Base-by-base conservation (phyloP, 2,113 vertebrate species). In the Thryonomys swinderianus region DNA sequence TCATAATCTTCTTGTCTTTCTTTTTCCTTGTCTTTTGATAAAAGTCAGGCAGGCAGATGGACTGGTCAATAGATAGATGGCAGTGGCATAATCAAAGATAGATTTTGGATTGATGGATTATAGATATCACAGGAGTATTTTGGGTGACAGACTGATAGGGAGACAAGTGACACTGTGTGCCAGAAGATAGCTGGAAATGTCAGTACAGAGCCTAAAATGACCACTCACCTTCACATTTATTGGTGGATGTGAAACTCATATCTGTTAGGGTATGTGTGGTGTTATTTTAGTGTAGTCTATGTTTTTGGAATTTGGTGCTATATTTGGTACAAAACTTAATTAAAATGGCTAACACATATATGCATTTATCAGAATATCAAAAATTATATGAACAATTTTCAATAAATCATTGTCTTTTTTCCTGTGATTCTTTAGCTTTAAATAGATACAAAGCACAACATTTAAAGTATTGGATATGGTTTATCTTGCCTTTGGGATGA, bases 201-300 rank as follows among this genome's bases (percentile, higher is more conserved):
- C 6, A 16, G 37, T 6, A 57, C 21, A 21, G 2, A 37, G 53
- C 79, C 11, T 37, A 4, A 59, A 81, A 16, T 40, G 74, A 18
- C 1, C 7, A 18, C 30, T 2, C 32, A 30, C 2, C 12, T 7
- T 18, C 42, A 18, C 14, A 7, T 18, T 51, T 32, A 14, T 3
- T 53, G 3, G 7, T 9, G 42, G 12, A 5, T 7, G 27, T 17
- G 45, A 20, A 34, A 32, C 30, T 32, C 27, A 13, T 3, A 3
- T 37, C 23, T n/a, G 27, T 3, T 25, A 40, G 55, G 78, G 53
- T 7, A 5, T 13, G 8, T 34, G 1, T 37, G 34, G 30, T 51
- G 45, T 37, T 57, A 12, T 37, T 80, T 21, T 23, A 80, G 9
- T 13, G 10, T 17, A n/a, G 76, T 55, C 48, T 17, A 0, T 76